Evolutionary conservation across 2,888 invertebrate genomes (phyloP).

Genomic region (Campoplex nolae): DNA sequence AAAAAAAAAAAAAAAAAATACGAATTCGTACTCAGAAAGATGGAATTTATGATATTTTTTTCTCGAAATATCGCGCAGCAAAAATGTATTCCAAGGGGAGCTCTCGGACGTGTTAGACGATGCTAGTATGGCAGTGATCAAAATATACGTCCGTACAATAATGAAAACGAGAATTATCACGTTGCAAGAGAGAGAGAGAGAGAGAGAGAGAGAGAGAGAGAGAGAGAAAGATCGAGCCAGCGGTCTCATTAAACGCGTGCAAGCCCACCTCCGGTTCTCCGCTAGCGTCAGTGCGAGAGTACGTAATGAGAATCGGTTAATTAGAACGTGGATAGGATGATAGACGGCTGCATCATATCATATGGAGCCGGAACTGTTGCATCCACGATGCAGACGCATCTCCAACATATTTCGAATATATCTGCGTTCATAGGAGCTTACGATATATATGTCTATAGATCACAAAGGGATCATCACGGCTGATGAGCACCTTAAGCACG

Average conservation of each 20-base stretch:
- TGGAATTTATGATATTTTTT: neutral
- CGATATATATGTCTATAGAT: neutral
- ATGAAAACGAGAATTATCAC: constrained; percentile 27
- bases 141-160: constrained; percentile 17
- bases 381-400: constrained; percentile 54
- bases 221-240: constrained; percentile 71
- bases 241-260: constrained; percentile 44
- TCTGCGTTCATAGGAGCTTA: neutral
- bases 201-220: too few relatives aligned
- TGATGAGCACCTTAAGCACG: constrained; percentile 31
- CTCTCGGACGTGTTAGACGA: neutral
- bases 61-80: neutral
- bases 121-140: neutral
- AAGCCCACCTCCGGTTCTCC: constrained; percentile 16
- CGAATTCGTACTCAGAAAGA: neutral
- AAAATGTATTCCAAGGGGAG: neutral
- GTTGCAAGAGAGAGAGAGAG: constrained; percentile 30
- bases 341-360: constrained; percentile 18
- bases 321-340: constrained; percentile 77
- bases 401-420: neutral
- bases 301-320: constrained; percentile 83
- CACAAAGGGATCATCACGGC: constrained; percentile 1
- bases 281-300: constrained; percentile 74
- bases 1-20: neutral
- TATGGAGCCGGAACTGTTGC: constrained; percentile 55